Conservation (phyloP, 2,888 invertebrate species). For the Aspidiotus rigidus region DNA sequence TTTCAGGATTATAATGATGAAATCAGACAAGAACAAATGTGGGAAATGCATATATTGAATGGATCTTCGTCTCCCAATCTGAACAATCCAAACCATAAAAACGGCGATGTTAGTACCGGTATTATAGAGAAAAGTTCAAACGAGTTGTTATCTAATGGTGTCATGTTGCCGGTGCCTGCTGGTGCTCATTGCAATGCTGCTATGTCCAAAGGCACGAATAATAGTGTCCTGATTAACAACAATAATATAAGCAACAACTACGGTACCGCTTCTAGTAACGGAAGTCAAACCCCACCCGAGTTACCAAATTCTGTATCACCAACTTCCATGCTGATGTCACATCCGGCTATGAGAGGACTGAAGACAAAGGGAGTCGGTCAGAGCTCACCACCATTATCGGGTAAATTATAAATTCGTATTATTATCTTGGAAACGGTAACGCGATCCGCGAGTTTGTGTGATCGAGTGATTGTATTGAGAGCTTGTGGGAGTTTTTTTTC, state of each 20-base stretch:
- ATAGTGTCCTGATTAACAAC: background rate
- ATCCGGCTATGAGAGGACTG: conserved; percentile 30
- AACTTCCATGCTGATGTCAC: conserved; percentile 32
- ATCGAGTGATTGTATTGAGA: too few species aligned
- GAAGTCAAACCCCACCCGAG: conserved; percentile 38
- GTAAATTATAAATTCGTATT: background rate
- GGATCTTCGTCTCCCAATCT: conserved; percentile 25
- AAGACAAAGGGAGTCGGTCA: conserved; percentile 27
- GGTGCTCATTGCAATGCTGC: conserved; percentile 7
- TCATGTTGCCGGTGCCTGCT: conserved; percentile 5
- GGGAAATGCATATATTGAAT: conserved; percentile 76
- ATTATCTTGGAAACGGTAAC: too few species aligned
- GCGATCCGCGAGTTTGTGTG: too few species aligned
- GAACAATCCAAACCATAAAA: conserved; percentile 7
- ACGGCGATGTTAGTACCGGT: background rate
- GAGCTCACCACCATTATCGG: conserved; percentile 21
- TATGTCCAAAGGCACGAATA: conserved; percentile 9
- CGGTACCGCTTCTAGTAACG: conserved; percentile 39
- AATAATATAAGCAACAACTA: conserved; percentile 15
- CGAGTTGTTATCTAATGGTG: conserved; percentile 16
- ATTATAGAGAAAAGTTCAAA: conserved; percentile 21
- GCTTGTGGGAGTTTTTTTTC: too few species aligned
- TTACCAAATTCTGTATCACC: conserved; percentile 32
- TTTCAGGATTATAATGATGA: conserved; percentile 82
- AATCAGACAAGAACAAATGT: conserved; percentile 82